Base-by-base conservation (phyloP, 2,888 invertebrate genomes). In the Poecilobothrus nobilitatus region DNA sequence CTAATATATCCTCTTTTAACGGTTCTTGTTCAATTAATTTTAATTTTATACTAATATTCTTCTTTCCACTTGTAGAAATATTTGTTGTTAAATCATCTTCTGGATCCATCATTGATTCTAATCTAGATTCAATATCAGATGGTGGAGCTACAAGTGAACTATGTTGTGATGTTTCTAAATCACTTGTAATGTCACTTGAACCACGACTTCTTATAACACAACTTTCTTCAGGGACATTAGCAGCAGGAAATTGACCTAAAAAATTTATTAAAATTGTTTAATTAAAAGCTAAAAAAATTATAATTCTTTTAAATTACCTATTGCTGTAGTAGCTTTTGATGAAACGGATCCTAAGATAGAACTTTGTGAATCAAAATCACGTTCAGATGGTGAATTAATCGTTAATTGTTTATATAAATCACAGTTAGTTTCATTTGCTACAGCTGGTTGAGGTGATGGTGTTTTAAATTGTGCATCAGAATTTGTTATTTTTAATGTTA, bases 401-500 rank as follows among this genome's bases (percentile, higher is more conserved):
- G 77, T 76, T 67, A 85, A 78, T 44, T 84, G 84, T 74, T 83
- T 83, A 74, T 84, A 85, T 27, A 84, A 76, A 70, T 85, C 85
- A 81, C 84, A 84, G 53, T 53, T 53, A 53, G 5, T 53, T 53
- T 69, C 65, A 67, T 79, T 80, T 76, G 84, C 84, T 67, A 83
- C 81, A 20, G 83, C 84, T 69, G 84, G 84, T 67, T 82, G 77
- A 63, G 87, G 87, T 21, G 87, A 87, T 67, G 81, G 79, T 27
- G 79, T 80, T 72, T 81, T 81, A 67, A 81, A 80, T 70, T 80
- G 33, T 69, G 70, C 20, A 70, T 71, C n/a, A 71, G 71, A 20
- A 75, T 72, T 66, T 76, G 78, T 20, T 34, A 65, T 20, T 37
- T 65, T 65, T 34, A 65, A 20, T 34, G 34, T 65, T 37, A 37